A percentile compares a stretch with the other conserved stretches of the same genome.
Conservation (phyloP, 2,888 invertebrate species). For the Papilio elwesi region DNA sequence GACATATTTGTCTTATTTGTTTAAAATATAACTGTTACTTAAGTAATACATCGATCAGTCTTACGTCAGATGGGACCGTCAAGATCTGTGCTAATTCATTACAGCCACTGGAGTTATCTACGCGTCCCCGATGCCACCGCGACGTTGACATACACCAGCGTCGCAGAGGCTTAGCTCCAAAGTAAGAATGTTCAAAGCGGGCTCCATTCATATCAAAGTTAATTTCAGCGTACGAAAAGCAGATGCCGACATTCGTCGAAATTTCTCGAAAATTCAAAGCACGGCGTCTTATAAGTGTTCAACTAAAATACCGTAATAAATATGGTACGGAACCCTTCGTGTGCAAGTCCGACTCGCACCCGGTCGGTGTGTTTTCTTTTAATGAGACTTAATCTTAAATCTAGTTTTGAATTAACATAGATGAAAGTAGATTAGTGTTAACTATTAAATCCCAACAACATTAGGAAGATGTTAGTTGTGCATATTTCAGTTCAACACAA, state of each 20-base stretch:
- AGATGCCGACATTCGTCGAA: slow-evolving; percentile 4
- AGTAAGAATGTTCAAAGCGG: slow-evolving; percentile 6
- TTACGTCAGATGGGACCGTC: slow-evolving; percentile 6
- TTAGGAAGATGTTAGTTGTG: too few species aligned
- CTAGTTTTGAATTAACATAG: too few species aligned
- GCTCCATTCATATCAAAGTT: slow-evolving; percentile 15
- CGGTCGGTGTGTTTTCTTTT: too few species aligned
- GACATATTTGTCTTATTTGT: background rate
- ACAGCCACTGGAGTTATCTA: slow-evolving; percentile 9
- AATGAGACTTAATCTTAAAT: too few species aligned
- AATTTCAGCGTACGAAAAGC: slow-evolving; percentile 21
- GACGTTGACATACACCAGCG: slow-evolving; percentile 28
- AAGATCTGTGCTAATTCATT: slow-evolving; percentile 19
- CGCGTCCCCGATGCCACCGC: background rate
- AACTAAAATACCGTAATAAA: too few species aligned
- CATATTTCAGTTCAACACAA: too few species aligned
- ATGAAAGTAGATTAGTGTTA: too few species aligned
- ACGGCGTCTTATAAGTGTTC: background rate
- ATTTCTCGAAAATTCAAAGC: background rate
- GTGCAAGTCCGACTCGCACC: too few species aligned
- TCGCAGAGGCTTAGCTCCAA: slow-evolving; percentile 9
- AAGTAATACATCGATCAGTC: slow-evolving; percentile 19
- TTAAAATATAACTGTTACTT: background rate
- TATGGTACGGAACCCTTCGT: too few species aligned
- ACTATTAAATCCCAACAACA: too few species aligned